A percentile compares a stretch with the other conserved stretches of the same genome.
These are phyloP conservation scores for Lophius piscatorius DNA, from an alignment of 2,113 vertebrate genomes.

Conservation along the genomic window DNA sequence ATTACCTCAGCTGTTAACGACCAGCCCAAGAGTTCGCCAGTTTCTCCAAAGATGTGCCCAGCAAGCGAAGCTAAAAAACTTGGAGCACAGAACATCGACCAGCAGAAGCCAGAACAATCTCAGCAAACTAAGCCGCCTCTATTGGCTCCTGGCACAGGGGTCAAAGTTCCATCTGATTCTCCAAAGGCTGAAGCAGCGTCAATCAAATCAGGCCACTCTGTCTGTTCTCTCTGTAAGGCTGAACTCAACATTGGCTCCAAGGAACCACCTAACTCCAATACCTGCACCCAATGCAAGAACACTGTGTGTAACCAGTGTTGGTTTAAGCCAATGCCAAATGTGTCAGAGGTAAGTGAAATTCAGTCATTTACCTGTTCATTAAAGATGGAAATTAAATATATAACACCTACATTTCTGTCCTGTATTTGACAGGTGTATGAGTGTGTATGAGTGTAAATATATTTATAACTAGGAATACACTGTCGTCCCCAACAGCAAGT, in stretches of 20 bases:
- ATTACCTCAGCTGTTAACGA: constrained; percentile 76
- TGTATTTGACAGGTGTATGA: too few species aligned
- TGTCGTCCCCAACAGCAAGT: too few species aligned
- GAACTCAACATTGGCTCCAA: constrained; percentile 82
- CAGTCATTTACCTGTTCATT: neutral
- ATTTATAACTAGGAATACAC: too few species aligned
- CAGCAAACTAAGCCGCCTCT: constrained; percentile 63
- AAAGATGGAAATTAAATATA: too few species aligned
- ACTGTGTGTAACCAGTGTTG: constrained; percentile 93
- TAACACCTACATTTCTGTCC: too few species aligned
- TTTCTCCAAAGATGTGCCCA: constrained; percentile 74
- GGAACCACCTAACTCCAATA: constrained; percentile 88
- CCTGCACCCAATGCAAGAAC: constrained; percentile 90
- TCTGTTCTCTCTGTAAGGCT: constrained; percentile 91
- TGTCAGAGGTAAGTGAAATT: constrained; percentile 81
- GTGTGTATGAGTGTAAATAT: too few species aligned
- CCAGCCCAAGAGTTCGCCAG: constrained; percentile 68
- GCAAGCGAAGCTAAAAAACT: constrained; percentile 59
- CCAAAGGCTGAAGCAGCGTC: constrained; percentile 49
- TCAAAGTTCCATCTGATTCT: constrained; percentile 35
- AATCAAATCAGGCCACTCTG: constrained; percentile 45
- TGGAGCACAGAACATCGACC: constrained; percentile 52
- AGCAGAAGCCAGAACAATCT: constrained; percentile 67
- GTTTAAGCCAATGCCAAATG: constrained; percentile 88
- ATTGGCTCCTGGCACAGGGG: constrained; percentile 63